Evolutionary conservation across 2,888 invertebrate species (phyloP), one percentile per base, ranked within the genome.

Genomic region (Blastobasis lacticolella): DNA sequence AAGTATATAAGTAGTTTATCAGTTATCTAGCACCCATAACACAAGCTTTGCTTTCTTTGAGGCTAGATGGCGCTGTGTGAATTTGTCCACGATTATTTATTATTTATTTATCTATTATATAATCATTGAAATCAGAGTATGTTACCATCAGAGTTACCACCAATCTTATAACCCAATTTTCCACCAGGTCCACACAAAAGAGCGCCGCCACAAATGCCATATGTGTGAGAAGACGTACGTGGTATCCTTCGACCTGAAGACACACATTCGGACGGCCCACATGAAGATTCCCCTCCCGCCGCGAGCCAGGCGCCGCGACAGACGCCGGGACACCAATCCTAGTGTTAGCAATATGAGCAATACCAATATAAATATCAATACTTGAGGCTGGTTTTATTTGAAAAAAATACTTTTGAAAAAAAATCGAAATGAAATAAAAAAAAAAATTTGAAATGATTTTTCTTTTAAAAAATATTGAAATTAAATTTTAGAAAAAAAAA

Each of bases 171-270:
- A 6, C 23, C 36, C 40, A 6, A 10, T 40, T 47, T 47, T 38
- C n/a, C 42, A 10, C 9, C 63, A 72, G 73, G 72, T 73, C 0
- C 74, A 74, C 56, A 70, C 71, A 0, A 73, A 71, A 0, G 66
- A 57, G 37, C 71, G 71, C 50, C 72, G 69, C 4, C 70, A 73
- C 57, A 51, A 56, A 45, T 74, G 74, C 44, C 55, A 62, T n/a
- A 64, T 72, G 50, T 74, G 74, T 23, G 54, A 57, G 38, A 57
- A 57, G 46, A 49, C 55, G 4, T 57, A 51, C 50, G 44, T 52
- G 4, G 69, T 71, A 48, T 69, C 71, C 6, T 71, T 67, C 59
- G 68, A 68, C 0, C 64, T 71, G 63, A 73, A 72, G 52, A 51
- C 66, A 4, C 73, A 73, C 51, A 63, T 73, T 1, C 66, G 63